Evolutionary conservation across 1,140 invertebrate genomes (phyloP), one percentile per base, ranked within the genome.

Genomic region (Venustaconcha ellipsiformis): DNA sequence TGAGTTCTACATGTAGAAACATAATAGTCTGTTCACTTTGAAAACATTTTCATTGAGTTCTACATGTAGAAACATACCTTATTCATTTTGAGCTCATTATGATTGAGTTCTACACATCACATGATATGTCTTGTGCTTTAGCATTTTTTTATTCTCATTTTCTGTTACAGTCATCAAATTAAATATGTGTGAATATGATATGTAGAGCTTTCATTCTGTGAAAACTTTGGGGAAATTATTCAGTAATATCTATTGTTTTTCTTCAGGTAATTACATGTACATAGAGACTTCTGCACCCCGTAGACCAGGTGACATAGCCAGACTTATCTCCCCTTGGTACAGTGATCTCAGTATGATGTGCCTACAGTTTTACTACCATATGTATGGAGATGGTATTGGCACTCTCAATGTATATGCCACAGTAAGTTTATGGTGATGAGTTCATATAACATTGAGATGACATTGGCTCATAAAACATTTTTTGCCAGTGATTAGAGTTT

Each of bases 361-460:
- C 77, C 70, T 88, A 8, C 69, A 72, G 18, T 95, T 96, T 84
- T 95, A 92, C 91, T 93, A 91, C 82, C 94, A 95, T 83, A 95
- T 96, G 94, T 95, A 92, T 81, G 95, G 95, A 13, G 37, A 0
- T 18, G 68, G 74, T 17, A 85, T 87, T 20, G 87, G 86, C 14
- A 80, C 80, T n/a, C 78, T 88, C 14, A 86, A 84, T 73, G 82
- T 86, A 4, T 88, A 86, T 70, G 70, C 74, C 6, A 70, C 78
- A 79, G 81, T 83, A 78, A 56, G n/a, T 48, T 48, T 55, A 20
- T 4, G 0, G 8, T 14, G 20, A 65, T 65, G n/a, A 65, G 26
- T 17, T 67, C 17, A 20, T 18, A 60, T 60, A 60, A 60, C 2
- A 18, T 20, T 2, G 17, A 60, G 17, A 20, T 60, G 17, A 5